phyloP scores from a whole-genome alignment of 2,113 vertebrate genomes.

The Poicephalus gulielmi region DNA sequence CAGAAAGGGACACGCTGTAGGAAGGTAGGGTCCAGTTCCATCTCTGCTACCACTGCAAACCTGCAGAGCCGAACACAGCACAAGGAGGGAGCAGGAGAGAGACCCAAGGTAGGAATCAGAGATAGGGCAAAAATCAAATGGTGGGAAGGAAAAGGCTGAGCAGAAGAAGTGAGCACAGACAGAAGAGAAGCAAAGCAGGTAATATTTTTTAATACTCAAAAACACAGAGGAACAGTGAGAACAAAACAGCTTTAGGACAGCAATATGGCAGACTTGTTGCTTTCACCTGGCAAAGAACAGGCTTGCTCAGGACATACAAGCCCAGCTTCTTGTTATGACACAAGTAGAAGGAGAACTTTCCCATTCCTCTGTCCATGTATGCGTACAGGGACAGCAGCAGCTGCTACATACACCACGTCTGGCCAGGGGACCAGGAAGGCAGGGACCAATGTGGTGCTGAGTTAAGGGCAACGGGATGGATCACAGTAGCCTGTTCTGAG shows the following conservation, averaged over 20 bases:
- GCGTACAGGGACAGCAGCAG: not conserved
- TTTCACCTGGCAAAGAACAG: not conserved
- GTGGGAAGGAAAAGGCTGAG: not conserved
- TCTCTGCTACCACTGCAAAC: not conserved
- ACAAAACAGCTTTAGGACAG: not conserved
- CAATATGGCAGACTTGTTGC: not conserved
- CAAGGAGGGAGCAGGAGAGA: not conserved
- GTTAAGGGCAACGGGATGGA: not conserved
- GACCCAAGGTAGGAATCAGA: rapidly evolving
- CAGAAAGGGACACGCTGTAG: not conserved
- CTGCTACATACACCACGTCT: rapidly evolving
- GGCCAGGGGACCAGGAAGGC: not conserved
- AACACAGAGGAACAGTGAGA: not conserved
- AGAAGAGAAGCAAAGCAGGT: not conserved
- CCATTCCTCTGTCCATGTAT: rapidly evolving
- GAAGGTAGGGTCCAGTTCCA: not conserved
- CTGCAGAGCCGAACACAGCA: rapidly evolving
- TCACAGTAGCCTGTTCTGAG: not conserved
- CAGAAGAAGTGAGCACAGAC: not conserved
- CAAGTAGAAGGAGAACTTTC: rapidly evolving
- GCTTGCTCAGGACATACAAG: not conserved
- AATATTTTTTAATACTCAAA: not conserved
- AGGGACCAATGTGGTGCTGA: rapidly evolving
- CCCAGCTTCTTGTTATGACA: not conserved
- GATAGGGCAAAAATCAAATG: not conserved